Percentiles rank a stretch among this genome's conserved stretches.
Evolutionary conservation across 2,113 vertebrate species (phyloP).

Genomic region (Cololabis saira): DNA sequence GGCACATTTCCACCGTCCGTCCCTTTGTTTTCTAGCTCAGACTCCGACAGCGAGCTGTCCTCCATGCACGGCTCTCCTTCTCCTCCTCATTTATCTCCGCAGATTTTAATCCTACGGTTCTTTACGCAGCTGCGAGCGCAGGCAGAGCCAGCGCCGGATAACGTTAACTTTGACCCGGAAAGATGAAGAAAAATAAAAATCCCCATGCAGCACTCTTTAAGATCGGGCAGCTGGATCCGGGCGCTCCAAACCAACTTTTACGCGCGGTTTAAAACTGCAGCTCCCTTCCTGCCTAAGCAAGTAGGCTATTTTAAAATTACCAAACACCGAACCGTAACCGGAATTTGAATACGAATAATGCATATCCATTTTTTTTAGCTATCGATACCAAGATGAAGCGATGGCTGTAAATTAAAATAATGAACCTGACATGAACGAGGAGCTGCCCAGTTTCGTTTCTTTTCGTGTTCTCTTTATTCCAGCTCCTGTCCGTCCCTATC

Average conservation of each 20-base stretch:
- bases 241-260: slow-evolving; percentile 56
- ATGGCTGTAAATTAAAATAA: neutral
- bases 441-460: slow-evolving; percentile 19
- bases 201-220: slow-evolving; percentile 27
- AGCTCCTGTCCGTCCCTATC: slow-evolving; percentile 58
- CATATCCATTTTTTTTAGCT: neutral
- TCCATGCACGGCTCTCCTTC: slow-evolving; percentile 65
- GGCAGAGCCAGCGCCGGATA: slow-evolving; percentile 42
- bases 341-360: slow-evolving; percentile 11
- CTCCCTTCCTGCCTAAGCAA: slow-evolving; percentile 38
- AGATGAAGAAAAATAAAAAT: slow-evolving; percentile 25
- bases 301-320: slow-evolving; percentile 41
- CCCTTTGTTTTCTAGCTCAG: slow-evolving; percentile 78
- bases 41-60: slow-evolving; percentile 71
- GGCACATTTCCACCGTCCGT: slow-evolving; percentile 74
- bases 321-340: slow-evolving; percentile 4
- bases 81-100: slow-evolving; percentile 34
- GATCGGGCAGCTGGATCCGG: slow-evolving; percentile 50
- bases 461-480: slow-evolving; percentile 38
- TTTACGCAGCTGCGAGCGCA: slow-evolving; percentile 45
- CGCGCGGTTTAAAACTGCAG: slow-evolving; percentile 39
- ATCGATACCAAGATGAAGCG: neutral
- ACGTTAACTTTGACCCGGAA: slow-evolving; percentile 50
- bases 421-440: slow-evolving; percentile 10
- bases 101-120: slow-evolving; percentile 61